Percentiles rank a stretch among this genome's conserved stretches.
Evolutionary conservation across 2,113 vertebrate species (phyloP).

Genomic region (Probosciger aterrimus): DNA sequence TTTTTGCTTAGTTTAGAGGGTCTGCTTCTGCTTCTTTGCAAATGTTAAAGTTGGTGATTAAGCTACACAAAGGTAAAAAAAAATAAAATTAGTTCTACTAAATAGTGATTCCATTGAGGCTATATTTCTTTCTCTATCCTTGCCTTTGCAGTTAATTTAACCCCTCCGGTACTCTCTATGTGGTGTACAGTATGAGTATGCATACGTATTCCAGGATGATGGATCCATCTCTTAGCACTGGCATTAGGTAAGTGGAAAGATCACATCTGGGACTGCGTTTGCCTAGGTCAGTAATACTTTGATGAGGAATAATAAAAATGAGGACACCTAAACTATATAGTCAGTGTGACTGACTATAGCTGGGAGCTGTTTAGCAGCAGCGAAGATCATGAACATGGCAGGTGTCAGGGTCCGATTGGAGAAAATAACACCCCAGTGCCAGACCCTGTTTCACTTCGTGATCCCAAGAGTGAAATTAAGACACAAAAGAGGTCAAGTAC

Average conservation of each 20-base stretch:
- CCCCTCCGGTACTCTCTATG: rapidly evolving
- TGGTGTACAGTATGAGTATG: background rate
- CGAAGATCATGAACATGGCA: background rate
- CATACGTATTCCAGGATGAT: background rate
- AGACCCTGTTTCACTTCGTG: too few relatives aligned
- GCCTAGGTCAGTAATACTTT: background rate
- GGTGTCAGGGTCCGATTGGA: too few relatives aligned
- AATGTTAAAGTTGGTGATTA: background rate
- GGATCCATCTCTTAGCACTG: background rate
- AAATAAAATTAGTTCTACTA: background rate
- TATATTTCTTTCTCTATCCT: background rate
- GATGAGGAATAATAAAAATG: background rate
- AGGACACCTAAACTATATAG: background rate
- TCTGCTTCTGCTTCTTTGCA: background rate
- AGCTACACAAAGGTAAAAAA: background rate
- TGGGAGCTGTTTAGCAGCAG: background rate
- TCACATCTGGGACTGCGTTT: background rate
- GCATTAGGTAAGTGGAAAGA: background rate
- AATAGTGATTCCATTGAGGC: background rate
- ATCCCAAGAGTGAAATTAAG: too few relatives aligned
- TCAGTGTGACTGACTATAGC: background rate
- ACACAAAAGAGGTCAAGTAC: too few relatives aligned
- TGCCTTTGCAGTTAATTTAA: background rate
- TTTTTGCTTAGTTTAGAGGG: background rate
- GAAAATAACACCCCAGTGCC: too few relatives aligned